Evolutionary conservation across 1,140 invertebrate genomes (phyloP).

Genomic region (Leptestheria dahalacensis): DNA sequence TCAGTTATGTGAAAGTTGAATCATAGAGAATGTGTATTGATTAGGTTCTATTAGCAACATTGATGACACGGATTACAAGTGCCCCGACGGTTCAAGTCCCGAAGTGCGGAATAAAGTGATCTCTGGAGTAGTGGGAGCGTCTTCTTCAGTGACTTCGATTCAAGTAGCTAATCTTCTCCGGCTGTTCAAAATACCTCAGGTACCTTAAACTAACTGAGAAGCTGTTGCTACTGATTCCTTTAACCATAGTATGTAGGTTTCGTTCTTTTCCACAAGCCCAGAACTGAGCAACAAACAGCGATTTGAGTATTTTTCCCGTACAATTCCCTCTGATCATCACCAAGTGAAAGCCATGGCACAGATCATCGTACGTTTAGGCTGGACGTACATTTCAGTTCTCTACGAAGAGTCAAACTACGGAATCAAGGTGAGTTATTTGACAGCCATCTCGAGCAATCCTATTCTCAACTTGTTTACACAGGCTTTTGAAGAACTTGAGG

Average conservation of each 20-base stretch:
- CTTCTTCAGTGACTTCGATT: constrained; percentile 87
- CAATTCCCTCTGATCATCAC: constrained; percentile 86
- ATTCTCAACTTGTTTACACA: constrained; percentile 31
- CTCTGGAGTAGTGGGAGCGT: constrained; percentile 87
- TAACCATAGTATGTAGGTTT: constrained; percentile 47
- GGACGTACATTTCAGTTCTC: constrained; percentile 89
- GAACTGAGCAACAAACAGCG: constrained; percentile 87
- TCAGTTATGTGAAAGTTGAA: too few relatives aligned
- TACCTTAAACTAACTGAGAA: constrained; percentile 27
- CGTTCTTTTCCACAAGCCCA: constrained; percentile 88
- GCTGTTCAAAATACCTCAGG: constrained; percentile 90
- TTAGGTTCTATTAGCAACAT: constrained; percentile 90
- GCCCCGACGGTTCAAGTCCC: constrained; percentile 53
- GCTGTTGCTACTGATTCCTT: not conserved
- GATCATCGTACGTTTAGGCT: constrained; percentile 67
- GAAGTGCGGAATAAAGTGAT: constrained; percentile 64
- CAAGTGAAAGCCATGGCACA: constrained; percentile 92
- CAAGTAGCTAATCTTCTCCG: constrained; percentile 88
- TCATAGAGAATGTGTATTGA: too few relatives aligned
- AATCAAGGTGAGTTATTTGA: constrained; percentile 54
- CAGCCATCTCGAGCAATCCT: not conserved
- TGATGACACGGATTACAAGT: constrained; percentile 66
- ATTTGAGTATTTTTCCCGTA: constrained; percentile 87
- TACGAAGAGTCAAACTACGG: constrained; percentile 96
- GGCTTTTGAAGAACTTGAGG: constrained; percentile 87